Evolutionary conservation across 2,113 vertebrate species (phyloP).

Genomic region (Cyanoliseus patagonus): DNA sequence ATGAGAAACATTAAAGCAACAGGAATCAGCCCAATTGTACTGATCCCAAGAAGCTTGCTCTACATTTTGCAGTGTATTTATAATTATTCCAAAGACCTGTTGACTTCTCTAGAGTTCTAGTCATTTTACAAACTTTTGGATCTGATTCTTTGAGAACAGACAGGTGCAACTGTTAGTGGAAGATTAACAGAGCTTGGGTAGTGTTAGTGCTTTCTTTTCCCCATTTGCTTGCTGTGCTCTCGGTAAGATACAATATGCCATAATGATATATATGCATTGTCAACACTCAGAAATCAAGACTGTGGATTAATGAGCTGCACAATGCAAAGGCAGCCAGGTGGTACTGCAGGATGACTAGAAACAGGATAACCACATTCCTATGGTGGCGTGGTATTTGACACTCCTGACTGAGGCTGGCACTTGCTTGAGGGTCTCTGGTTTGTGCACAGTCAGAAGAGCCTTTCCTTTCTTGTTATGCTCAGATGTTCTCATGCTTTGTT

Average conservation of each 20-base stretch:
- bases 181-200: not conserved
- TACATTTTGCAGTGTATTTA: not conserved
- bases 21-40: not conserved
- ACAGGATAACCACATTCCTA: not conserved
- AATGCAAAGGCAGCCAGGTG: not conserved
- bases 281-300: not conserved
- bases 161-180: not conserved
- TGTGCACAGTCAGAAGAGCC: fast-evolving
- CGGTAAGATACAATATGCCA: fast-evolving
- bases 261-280: not conserved
- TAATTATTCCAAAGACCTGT: not conserved
- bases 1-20: not conserved
- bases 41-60: not conserved
- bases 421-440: not conserved
- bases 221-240: not conserved
- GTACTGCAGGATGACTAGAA: not conserved
- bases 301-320: not conserved
- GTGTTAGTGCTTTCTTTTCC: not conserved
- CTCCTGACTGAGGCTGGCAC: not conserved
- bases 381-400: no score
- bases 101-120: not conserved
- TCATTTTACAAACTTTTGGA: not conserved
- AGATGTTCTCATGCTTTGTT: not conserved
- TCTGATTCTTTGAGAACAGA: not conserved
- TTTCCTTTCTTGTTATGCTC: not conserved